Evolutionary conservation across 2,888 invertebrate species (phyloP), one percentile per base, ranked within the genome.

Genomic region (Sipha maydis): DNA sequence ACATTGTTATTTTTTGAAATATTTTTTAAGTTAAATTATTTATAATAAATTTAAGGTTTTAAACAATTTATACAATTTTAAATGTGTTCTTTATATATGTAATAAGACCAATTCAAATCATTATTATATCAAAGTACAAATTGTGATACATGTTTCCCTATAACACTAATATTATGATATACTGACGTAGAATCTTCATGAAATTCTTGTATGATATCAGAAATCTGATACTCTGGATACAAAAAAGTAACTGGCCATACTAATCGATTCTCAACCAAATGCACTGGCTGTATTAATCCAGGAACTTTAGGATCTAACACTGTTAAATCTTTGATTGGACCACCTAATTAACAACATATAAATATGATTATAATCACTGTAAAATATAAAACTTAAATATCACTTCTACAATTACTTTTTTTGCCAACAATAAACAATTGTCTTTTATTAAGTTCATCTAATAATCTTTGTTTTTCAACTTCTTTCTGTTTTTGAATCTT

Each of bases 241-340:
- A 97, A 92, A 90, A 98, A 94, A 31, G 97, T 93, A 0, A 97
- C 95, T 0, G 98, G 98, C 98, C 98, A 99, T 83, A 95, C 92
- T 21, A 99, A 92, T 21, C 92, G 92, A 0, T 94, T 92, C 91
- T 94, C 92, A 90, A 94, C 93, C 21, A 96, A 91, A 91, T 94
- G 93, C 0, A 96, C 96, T 89, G 93, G 92, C 86, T 95, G 93
- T 76, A 94, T 93, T 9, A 95, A 93, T 67, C 95, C 94, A 0
- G 95, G 94, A 90, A 95, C 93, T 91, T 93, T 93, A 0, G 96
- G 95, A n/a, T 83, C 48, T 19, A 89, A 84, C n/a, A 71, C 41
- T 19, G 73, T 2, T 34, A 89, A 67, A 9, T 79, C 71, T 80
- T 67, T 82, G 21, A 89, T 56, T 71, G 48, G 61, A 84, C 77